Base-by-base conservation (phyloP, 2,113 vertebrate species). In the Siniperca knerii region DNA sequence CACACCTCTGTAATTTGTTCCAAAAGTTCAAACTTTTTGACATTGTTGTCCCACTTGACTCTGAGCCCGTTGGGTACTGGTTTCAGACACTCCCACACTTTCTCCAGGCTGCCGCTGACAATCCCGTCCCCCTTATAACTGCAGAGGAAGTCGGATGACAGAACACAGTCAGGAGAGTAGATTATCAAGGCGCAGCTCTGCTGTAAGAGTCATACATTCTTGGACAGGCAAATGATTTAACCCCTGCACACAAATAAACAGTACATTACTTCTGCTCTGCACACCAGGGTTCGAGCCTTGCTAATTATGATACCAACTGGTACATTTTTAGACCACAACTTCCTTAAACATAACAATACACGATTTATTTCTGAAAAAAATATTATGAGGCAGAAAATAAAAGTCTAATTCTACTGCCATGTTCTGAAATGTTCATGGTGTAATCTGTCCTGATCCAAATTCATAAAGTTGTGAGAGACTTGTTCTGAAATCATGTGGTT, bases 11-110 rank as follows among this genome's bases (percentile, higher is more conserved):
- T 95, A 77, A 99, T 62, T 71, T 89, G 87, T 80, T 99, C 96
- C 64, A 99, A 23, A 2, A 98, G 90, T 89, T 97, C 95, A 40
- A 98, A 97, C 65, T 90, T 93, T 55, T 96, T 96, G 60, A 99
- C 97, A 0, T 98, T 99, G 72, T 96, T 95, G 91, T 99, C 98
- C 98, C 98, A 99, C 77, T 96, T 96, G 40, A 96, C 96, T 54
- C 98, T 86, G 3, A 94, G 92, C 16, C 97, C 97, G 0, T 95
- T 96, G 15, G 96, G 94, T 2, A 93, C 95, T 0, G 98, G 98
- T 75, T 97, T 97, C 11, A 99, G 87, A 55, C 96, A 98, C 50
- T 97, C 95, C 98, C 98, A 99, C 58, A 99, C 97, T 0, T 90
- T 81, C 15, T 89, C 89, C 0, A 92, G 95, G 25, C 95, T 92